A percentile compares a stretch with the other conserved stretches of the same genome.
Evolutionary conservation across 2,888 invertebrate genomes (phyloP).

Genomic region (Ellobium chinense): DNA sequence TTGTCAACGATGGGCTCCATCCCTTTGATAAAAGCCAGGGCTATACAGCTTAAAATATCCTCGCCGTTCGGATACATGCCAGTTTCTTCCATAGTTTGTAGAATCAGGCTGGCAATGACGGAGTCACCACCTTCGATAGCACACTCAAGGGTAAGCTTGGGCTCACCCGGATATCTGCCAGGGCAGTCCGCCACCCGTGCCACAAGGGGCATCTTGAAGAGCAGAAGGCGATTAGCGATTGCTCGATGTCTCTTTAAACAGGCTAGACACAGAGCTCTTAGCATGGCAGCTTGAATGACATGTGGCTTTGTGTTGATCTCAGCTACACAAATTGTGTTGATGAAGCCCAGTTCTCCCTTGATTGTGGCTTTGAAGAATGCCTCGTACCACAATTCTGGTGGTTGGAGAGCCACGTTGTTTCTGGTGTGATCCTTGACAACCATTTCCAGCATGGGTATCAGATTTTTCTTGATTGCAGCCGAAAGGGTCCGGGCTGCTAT

Average conservation of each 20-base stretch:
- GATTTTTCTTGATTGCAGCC: constrained; percentile 23
- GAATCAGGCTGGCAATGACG: constrained; percentile 32
- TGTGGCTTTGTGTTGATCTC: constrained; percentile 36
- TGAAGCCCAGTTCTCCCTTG: constrained; percentile 31
- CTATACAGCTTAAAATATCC: constrained; percentile 18
- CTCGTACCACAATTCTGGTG: constrained; percentile 32
- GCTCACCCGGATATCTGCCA: not conserved
- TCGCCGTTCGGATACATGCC: constrained; percentile 12
- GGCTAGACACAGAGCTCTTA: constrained; percentile 31
- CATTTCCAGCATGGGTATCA: constrained; percentile 43
- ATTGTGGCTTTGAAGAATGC: constrained; percentile 25
- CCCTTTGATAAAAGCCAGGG: constrained; percentile 31
- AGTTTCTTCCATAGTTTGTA: constrained; percentile 44
- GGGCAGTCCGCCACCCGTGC: constrained; percentile 15
- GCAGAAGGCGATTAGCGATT: constrained; percentile 33
- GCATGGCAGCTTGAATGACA: constrained; percentile 25
- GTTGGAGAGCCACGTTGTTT: constrained; percentile 15
- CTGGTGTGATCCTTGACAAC: constrained; percentile 33
- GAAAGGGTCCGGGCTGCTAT: constrained; percentile 24
- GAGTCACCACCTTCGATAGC: constrained; percentile 41
- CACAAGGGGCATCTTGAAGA: constrained; percentile 34
- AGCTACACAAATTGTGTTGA: constrained; percentile 38
- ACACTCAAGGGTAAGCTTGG: constrained; percentile 29
- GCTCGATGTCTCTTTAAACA: constrained; percentile 21
- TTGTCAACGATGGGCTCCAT: constrained; percentile 42